Percentiles rank a stretch among this genome's conserved stretches.
These are phyloP conservation scores for Aix galericulata DNA, from an alignment of 2,113 vertebrate species.

Conservation along the genomic window DNA sequence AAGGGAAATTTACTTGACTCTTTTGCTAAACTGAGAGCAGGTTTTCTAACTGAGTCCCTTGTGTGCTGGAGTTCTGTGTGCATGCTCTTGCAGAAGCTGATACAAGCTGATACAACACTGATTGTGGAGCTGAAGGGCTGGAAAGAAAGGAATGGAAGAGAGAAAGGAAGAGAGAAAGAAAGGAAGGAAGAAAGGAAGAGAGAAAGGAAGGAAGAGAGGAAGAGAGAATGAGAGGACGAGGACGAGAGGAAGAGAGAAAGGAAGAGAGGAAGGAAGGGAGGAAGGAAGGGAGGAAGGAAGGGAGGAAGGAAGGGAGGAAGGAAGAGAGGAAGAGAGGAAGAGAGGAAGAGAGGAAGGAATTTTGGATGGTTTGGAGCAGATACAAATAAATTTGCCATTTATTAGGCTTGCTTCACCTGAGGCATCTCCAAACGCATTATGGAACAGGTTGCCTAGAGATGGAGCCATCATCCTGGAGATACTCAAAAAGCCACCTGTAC, in stretches of 20 bases:
- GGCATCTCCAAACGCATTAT: neutral
- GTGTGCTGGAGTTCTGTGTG: neutral
- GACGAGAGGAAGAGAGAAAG: no score
- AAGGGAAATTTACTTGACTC: neutral
- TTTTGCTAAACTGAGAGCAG: neutral
- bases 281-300: no score
- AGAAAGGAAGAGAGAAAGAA: no score
- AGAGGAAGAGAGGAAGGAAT: neutral
- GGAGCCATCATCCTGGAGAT: neutral
- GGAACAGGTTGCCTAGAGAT: neutral
- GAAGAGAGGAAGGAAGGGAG: no score
- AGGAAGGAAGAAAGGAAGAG: neutral
- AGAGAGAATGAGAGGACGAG: no score
- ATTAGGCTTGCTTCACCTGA: neutral
- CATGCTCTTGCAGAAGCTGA: neutral
- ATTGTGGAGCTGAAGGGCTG: neutral
- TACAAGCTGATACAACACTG: neutral
- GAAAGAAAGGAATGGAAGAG: no score
- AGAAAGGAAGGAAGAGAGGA: no score
- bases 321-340: no score
- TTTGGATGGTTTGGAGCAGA: neutral
- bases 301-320: no score
- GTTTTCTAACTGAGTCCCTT: neutral
- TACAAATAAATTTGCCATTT: neutral
- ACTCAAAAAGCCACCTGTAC: neutral